Evolutionary conservation across 1,140 invertebrate genomes (phyloP), one percentile per base, ranked within the genome.

Genomic region (Rhyzopertha dominica): DNA sequence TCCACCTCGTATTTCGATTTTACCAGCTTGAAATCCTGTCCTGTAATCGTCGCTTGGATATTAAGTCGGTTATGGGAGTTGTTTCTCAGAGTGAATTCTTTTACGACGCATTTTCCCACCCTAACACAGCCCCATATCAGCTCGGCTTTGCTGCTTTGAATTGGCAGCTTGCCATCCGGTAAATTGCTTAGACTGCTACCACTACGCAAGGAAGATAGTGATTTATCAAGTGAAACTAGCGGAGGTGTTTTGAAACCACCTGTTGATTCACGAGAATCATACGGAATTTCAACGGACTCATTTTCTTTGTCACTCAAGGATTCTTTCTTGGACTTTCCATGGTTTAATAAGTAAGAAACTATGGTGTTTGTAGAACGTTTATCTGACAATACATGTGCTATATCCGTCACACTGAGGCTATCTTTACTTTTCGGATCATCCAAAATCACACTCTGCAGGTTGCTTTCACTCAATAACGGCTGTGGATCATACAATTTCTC

Each of bases 51-150:
- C n/a, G 61, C 65, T 44, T 72, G 59, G 23, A 76, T 58, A 47
- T 71, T 68, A 9, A 76, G 58, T 47, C 69, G 72, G 36, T 69
- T 69, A 12, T 63, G 59, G 16, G 72, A 72, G 17, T 60, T 72
- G 46, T 76, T 76, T 16, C 71, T 62, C 43, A 76, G 63, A 3
- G 66, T 65, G 44, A 76, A 69, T 44, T 73, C 65, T 46, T 74
- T 72, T 1, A 54, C 63, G 25, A 70, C 69, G 10, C 54, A 65
- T 52, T 69, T 72, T 18, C 71, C 72, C 12, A 60, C 51, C 57
- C 67, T 70, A 13, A 75, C 44, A 35, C 71, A 74, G 14, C 68
- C 72, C 74, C 74, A 76, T 30, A 72, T 64, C 5, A 76, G 45
- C 47, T 73, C 66, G 39, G 61, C 63, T 18, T 72, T 68, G 9